phyloP scores from a whole-genome alignment of 2,888 invertebrate genomes.

The Mesorhabditis belari region DNA sequence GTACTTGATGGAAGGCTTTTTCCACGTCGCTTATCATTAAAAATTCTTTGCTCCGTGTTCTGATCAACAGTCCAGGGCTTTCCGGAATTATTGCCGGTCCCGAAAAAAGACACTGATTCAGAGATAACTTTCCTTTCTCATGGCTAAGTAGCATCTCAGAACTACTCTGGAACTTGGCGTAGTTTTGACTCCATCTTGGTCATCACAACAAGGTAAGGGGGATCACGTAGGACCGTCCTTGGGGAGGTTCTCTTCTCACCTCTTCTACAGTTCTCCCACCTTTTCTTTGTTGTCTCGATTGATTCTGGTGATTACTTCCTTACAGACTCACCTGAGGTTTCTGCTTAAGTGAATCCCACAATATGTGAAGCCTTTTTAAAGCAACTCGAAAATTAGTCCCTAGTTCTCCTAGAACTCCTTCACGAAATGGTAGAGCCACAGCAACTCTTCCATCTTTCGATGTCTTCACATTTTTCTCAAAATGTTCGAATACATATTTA shows the following conservation, averaged over 20 bases:
- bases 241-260: background rate
- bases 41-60: conserved; percentile 3
- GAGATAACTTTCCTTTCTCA: conserved; percentile 2
- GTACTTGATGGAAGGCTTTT: conserved; percentile 32
- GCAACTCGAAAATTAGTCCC: background rate
- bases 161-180: no score
- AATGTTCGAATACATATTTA: background rate
- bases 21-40: conserved; percentile 21
- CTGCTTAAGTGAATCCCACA: background rate
- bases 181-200: background rate
- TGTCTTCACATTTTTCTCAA: background rate
- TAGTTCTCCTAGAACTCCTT: background rate
- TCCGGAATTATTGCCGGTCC: conserved; percentile 15
- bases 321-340: background rate
- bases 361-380: background rate
- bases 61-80: conserved; percentile 10
- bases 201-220: background rate
- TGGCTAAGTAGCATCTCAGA: no score
- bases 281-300: background rate
- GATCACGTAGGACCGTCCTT: background rate
- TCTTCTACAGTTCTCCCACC: background rate
- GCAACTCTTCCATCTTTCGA: background rate
- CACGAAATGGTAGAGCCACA: background rate
- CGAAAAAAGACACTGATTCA: conserved; percentile 15
- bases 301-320: background rate